Base-by-base conservation (phyloP, 2,888 invertebrate genomes). In the Morpho helenor region DNA sequence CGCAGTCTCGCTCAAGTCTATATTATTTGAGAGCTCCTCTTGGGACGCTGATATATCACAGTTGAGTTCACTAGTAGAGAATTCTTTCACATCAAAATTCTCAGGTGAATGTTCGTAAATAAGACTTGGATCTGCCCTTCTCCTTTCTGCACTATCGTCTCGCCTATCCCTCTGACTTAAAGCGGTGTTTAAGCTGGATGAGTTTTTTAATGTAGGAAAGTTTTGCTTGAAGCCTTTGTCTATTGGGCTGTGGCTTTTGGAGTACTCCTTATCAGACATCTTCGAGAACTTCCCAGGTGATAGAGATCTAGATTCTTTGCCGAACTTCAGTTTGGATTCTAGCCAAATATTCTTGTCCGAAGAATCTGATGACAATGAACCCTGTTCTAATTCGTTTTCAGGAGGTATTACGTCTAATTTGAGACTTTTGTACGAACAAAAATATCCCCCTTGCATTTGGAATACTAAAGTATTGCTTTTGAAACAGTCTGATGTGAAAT, bases 401-500 rank as follows among this genome's bases (percentile, higher is more conserved):
- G 86, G 79, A 0, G 89, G 89, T 31, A 90, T 89, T 2, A 89
- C 75, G 61, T 92, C 91, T 47, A 93, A 71, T 73, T 87, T 86
- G 3, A 91, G 75, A 72, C 90, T 91, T 76, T 87, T 90, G 65
- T 91, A 91, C 0, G 93, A 93, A 45, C 95, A 95, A 77, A 97
- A 98, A 73, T 94, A 96, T 4, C 97, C 97, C 44, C 96, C 97
- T 64, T 95, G 95, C 92, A 98, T 94, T 87, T 96, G 95, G 81
- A 98, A 96, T 69, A 98, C 94, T 69, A 97, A 84, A 49, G 96
- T 94, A 77, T 96, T 96, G 63, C 92, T 87, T 75, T 92, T 92
- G 68, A 96, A 94, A 70, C 93, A 91, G 57, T 92, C 91, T 3
- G 94, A 93, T 47, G 94, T 93, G 72, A 94, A 93, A 67, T 92